Conservation (phyloP, 1,140 invertebrate species). For the Melanaphis sacchari region DNA sequence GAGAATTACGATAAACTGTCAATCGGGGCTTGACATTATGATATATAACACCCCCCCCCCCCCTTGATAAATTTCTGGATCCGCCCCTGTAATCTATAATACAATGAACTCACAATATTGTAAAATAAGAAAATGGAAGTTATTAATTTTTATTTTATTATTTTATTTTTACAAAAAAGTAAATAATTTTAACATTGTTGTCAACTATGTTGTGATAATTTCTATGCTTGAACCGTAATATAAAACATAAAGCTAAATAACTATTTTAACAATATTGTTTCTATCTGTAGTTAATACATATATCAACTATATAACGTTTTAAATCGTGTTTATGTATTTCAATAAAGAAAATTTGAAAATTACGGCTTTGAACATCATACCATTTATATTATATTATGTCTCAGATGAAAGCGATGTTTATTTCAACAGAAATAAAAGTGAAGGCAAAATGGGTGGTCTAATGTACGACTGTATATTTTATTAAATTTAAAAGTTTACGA, state of each 20-base stretch:
- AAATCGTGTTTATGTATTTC: not conserved
- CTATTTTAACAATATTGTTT: too few species aligned
- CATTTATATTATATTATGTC: not conserved
- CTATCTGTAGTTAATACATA: too few species aligned
- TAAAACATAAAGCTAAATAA: not conserved
- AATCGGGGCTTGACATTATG: too few species aligned
- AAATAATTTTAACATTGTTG: not conserved
- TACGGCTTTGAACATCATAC: not conserved
- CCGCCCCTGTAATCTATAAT: too few species aligned
- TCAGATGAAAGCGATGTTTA: not conserved
- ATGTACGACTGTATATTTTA: not conserved
- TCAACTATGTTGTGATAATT: not conserved
- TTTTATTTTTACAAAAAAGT: not conserved
- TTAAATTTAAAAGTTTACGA: conserved; percentile 7
- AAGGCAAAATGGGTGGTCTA: not conserved
- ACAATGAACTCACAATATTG: not conserved
- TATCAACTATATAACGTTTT: too few species aligned
- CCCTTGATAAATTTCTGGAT: too few species aligned
- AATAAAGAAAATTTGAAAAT: not conserved
- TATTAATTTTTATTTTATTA: not conserved
- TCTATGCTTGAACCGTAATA: not conserved
- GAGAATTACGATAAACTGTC: too few species aligned
- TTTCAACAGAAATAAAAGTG: not conserved
- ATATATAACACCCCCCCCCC: too few species aligned
- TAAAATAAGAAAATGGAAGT: not conserved